These are phyloP conservation scores for Leptocoma aspasia DNA, from an alignment of 2,113 vertebrate species.

Conservation along the genomic window DNA sequence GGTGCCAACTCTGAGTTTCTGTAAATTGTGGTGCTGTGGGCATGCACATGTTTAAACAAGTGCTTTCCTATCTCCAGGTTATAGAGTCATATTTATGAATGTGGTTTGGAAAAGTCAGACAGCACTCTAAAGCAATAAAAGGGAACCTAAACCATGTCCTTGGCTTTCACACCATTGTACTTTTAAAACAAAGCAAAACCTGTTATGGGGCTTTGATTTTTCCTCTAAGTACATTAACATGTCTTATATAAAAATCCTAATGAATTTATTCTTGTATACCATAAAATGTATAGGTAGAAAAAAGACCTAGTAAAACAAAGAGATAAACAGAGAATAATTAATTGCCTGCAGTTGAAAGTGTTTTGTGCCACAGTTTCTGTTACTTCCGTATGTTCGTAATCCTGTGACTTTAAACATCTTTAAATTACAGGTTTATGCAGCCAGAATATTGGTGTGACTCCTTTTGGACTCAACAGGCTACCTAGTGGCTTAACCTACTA, in stretches of 20 bases:
- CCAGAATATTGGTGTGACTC: background rate
- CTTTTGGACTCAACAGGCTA: conserved; percentile 1
- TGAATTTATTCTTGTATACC: background rate
- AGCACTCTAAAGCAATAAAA: background rate
- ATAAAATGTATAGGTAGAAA: background rate
- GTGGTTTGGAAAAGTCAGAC: conserved; percentile 19
- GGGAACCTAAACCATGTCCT: conserved; percentile 4
- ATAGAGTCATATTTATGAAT: background rate
- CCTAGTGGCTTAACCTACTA: background rate
- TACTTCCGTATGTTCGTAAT: background rate
- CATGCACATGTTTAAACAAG: conserved; percentile 48
- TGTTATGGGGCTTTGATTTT: background rate
- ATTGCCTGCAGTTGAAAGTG: background rate
- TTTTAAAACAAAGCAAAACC: background rate
- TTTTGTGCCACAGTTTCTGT: background rate
- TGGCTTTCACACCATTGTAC: background rate
- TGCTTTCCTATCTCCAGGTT: conserved; percentile 41
- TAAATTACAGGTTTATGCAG: background rate
- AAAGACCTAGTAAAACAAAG: background rate
- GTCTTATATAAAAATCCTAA: background rate
- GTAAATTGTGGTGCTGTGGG: conserved; percentile 26
- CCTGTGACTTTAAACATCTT: background rate
- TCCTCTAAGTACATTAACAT: background rate
- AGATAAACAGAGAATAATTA: background rate
- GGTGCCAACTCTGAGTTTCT: conserved; percentile 3